A percentile compares a stretch with the other conserved stretches of the same genome.
Conservation (phyloP, 2,113 vertebrate genomes). For the Polyodon spathula region DNA sequence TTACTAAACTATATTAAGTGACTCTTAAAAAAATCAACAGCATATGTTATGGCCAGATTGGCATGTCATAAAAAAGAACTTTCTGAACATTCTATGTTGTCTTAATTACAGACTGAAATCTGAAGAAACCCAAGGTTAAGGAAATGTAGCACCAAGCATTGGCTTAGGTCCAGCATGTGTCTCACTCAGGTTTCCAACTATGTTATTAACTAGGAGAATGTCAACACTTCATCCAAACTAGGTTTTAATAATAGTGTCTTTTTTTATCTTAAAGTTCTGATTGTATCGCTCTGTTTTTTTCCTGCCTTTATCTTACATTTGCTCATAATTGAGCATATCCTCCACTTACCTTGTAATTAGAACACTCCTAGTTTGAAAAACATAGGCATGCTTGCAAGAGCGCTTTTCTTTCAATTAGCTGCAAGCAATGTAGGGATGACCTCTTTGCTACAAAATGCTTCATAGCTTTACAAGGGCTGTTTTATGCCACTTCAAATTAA, state of each 20-base stretch:
- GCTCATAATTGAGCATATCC: slow-evolving; percentile 44
- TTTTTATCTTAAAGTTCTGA: slow-evolving; percentile 37
- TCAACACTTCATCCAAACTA: slow-evolving; percentile 38
- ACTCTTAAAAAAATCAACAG: too few relatives aligned
- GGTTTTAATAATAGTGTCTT: slow-evolving; percentile 24
- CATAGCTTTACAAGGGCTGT: slow-evolving; percentile 8
- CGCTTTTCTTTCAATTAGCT: slow-evolving; percentile 33
- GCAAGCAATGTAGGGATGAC: slow-evolving; percentile 28
- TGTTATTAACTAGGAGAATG: slow-evolving; percentile 42
- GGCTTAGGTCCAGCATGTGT: slow-evolving; percentile 10
- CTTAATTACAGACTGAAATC: neutral
- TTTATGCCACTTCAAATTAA: too few relatives aligned
- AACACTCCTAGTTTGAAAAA: slow-evolving; percentile 31
- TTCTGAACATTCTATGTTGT: neutral
- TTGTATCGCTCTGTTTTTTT: slow-evolving; percentile 25
- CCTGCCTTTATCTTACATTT: slow-evolving; percentile 38
- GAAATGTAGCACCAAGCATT: slow-evolving; percentile 10
- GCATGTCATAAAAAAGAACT: neutral
- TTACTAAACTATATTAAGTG: too few relatives aligned
- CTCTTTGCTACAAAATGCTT: slow-evolving; percentile 27
- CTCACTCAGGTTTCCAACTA: slow-evolving; percentile 23
- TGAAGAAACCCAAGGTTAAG: neutral
- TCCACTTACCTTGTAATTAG: slow-evolving; percentile 43
- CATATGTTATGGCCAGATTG: neutral
- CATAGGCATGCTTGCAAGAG: slow-evolving; percentile 25